Evolutionary conservation across 2,888 invertebrate species (phyloP).

Genomic region (Anorthoa munda): DNA sequence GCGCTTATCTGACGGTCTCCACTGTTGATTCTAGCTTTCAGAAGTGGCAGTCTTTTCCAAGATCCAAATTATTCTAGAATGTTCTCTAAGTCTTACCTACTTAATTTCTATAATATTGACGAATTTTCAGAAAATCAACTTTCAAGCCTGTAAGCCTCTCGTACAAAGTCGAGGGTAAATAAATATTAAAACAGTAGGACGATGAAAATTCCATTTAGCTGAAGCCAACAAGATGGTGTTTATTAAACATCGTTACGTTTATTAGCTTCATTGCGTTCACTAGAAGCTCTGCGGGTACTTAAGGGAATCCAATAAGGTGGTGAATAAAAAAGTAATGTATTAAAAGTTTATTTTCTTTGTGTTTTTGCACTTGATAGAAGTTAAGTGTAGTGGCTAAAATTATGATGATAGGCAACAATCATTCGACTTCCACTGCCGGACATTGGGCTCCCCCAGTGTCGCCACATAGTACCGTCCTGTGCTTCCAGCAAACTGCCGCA

Average conservation of each 20-base stretch:
- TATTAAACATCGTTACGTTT: conserved; percentile 48
- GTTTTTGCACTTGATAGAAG: too few relatives aligned
- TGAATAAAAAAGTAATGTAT: conserved; percentile 5
- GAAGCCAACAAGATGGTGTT: conserved; percentile 39
- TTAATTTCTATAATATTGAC: not conserved
- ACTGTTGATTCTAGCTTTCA: too few relatives aligned
- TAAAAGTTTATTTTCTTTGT: not conserved
- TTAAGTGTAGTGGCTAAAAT: too few relatives aligned
- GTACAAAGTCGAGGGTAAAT: conserved; percentile 30
- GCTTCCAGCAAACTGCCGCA: too few relatives aligned
- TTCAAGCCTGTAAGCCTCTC: conserved; percentile 7
- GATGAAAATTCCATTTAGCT: conserved; percentile 52
- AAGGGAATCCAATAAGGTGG: not conserved
- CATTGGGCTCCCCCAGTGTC: too few relatives aligned
- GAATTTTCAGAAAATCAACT: not conserved
- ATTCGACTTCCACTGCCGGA: too few relatives aligned
- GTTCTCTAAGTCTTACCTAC: too few relatives aligned
- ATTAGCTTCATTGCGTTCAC: conserved; percentile 12
- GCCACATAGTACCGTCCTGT: too few relatives aligned
- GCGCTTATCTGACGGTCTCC: too few relatives aligned
- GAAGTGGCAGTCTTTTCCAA: too few relatives aligned
- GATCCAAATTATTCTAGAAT: not conserved
- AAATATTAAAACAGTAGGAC: conserved; percentile 54
- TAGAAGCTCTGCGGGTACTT: conserved; percentile 26
- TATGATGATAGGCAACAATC: too few relatives aligned